Base-by-base conservation (phyloP, 2,113 vertebrate genomes). In the Callorhinus ursinus region DNA sequence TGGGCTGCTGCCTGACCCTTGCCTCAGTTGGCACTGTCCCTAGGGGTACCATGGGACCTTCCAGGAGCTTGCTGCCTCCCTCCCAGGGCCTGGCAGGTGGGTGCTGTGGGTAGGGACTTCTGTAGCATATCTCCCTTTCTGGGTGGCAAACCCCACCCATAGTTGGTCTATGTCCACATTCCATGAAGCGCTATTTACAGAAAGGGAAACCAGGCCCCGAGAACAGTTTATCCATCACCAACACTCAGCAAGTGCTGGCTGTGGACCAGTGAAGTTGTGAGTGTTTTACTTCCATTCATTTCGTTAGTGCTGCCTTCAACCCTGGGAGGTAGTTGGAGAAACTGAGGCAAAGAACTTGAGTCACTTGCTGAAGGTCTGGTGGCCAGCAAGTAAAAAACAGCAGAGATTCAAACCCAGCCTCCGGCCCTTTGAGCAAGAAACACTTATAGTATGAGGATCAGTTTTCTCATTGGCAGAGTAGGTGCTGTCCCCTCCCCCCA, bases 1-100 rank as follows among this genome's bases (percentile, higher is more conserved):
- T 80, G 71, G 89, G 36, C 55, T 8, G 4, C 49, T 81, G 82
- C 97, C 97, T 24, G 88, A 96, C 95, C 96, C 82, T 90, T 98
- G 94, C 94, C 97, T 91, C 63, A 96, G 71, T 98, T 97, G 97
- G 97, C 97, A 95, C 4, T 72, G 36, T 77, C 36, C 53, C 65
- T 33, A 4, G 42, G 77, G 39, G 89, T 55, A 59, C 80, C 2
- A 0, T 31, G 33, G 14, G 39, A n/a, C 74, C 88, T 96, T 67
- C 86, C 89, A 85, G 84, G 81, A 96, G 86, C 57, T 63, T 39
- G 21, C 71, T 26, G 53, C 85, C 82, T 69, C 42, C 53, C 39
- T 96, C n/a, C 22, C 49, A 65, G 63, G 51, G 16, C 57, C 74
- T 57, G 42, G 59, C 83, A 96, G 77, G 86, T 92, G n/a, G 36